Base-by-base conservation (phyloP, 92 coral and sea anemone species). In the Paragorgia papillata region DNA sequence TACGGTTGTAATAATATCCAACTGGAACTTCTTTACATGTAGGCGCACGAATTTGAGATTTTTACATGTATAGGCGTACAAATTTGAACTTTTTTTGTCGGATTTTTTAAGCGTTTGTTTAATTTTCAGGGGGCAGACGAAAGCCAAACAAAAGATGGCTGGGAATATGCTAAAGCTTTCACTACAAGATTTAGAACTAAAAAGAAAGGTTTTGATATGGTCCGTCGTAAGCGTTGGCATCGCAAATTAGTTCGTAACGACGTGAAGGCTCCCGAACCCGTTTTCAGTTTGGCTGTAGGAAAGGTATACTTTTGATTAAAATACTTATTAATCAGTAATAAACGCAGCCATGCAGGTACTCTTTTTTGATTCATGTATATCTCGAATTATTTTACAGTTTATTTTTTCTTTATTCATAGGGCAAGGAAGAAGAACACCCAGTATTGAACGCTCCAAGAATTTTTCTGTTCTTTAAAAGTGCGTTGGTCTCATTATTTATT, bases 161-260 rank as follows among this genome's bases (percentile, higher is more conserved):
- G 98, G 98, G 98, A 91, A 68, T 91, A 84, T 48, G 97, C 98
- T 4, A 84, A 89, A 4, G 85, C 89, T 27, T 94, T 94, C 66
- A 79, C 84, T 25, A 74, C 88, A 33, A 90, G 85, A 81, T 94
- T 94, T 66, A 97, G 86, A 61, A 61, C 83, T 26, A 94, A 86
- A 61, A 75, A 74, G 50, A 92, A 92, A 22, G 89, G 87, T 12
- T 82, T 88, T 18, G 94, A 91, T 54, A 60, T 94, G 76, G 98
- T 90, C 4, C 81, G 97, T 41, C 89, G 98, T 27, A 90, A 97
- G 9, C 78, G 98, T 33, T 94, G 98, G 98, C 98, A 94, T 79
- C 90, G 98, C 8, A 89, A 87, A 84, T 81, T 94, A 87, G 71
- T 90, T 30, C 89, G 89, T 20, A 89, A 85, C 17, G 97, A 94